Conservation (phyloP, 2,797 vertebrate genomes). For the Centropyge bicolor region DNA sequence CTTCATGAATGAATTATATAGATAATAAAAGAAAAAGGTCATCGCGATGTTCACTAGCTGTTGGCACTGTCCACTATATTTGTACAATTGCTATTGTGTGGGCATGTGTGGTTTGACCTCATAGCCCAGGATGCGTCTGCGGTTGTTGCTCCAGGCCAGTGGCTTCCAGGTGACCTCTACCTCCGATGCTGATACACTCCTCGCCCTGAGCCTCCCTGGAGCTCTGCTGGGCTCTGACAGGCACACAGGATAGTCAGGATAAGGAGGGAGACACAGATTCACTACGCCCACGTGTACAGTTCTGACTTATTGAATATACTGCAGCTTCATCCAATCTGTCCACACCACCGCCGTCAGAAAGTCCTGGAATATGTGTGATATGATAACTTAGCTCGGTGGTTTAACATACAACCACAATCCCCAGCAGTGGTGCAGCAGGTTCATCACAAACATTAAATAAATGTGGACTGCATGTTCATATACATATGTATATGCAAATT, state of each 20-base stretch:
- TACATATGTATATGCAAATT: not conserved
- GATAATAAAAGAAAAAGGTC: conserved; percentile 35
- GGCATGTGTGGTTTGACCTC: conserved; percentile 86
- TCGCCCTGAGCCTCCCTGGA: conserved; percentile 88
- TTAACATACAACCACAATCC: not conserved
- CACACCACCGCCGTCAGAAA: not conserved
- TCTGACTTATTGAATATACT: conserved; percentile 28
- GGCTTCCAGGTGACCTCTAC: conserved; percentile 93
- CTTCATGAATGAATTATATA: conserved; percentile 37
- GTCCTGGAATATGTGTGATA: not conserved
- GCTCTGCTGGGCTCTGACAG: conserved; percentile 90
- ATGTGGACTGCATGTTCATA: not conserved
- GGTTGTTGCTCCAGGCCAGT: conserved; percentile 88
- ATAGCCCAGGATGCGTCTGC: conserved; percentile 93
- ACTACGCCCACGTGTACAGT: conserved; percentile 46
- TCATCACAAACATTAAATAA: not conserved
- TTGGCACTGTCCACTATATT: conserved; percentile 35
- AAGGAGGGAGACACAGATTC: conserved; percentile 37
- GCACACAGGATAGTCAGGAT: conserved; percentile 34
- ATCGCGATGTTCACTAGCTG: conserved; percentile 33
- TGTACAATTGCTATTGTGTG: conserved; percentile 51
- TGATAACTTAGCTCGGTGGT: not conserved
- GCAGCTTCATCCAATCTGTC: conserved; percentile 8
- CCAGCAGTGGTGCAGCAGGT: not conserved
- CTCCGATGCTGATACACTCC: conserved; percentile 91